Evolutionary conservation across 2,888 invertebrate genomes (phyloP).

Genomic region (Rotaria magnacalcarata): DNA sequence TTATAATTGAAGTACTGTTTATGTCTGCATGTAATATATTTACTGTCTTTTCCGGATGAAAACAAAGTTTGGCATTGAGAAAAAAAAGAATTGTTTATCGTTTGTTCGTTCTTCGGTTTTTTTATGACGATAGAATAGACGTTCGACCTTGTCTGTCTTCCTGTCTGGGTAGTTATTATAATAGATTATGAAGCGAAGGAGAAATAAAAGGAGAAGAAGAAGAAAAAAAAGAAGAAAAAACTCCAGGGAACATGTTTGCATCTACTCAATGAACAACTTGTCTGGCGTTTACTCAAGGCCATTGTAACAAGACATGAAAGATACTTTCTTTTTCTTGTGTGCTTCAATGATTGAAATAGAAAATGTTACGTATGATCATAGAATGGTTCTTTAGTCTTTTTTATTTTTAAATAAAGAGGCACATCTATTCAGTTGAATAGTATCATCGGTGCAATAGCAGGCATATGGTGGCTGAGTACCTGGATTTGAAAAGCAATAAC

Average conservation of each 20-base stretch:
- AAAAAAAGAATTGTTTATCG: constrained; percentile 7
- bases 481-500: constrained; percentile 12
- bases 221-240: background rate
- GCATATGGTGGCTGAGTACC: constrained; percentile 2
- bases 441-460: background rate
- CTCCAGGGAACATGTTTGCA: background rate
- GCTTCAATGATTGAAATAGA: too few species aligned
- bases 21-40: background rate
- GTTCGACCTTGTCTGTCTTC: constrained; percentile 13
- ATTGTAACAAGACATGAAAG: background rate
- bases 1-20: background rate
- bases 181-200: background rate
- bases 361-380: background rate
- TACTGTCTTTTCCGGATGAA: constrained; percentile 2
- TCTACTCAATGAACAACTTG: background rate
- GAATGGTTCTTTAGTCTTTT: background rate
- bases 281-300: background rate
- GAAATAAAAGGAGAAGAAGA: too few species aligned
- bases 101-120: background rate
- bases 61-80: constrained; percentile 1
- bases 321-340: background rate
- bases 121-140: background rate
- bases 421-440: background rate
- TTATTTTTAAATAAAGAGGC: background rate
- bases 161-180: background rate